phyloP scores from a whole-genome alignment of 2,888 invertebrate species.

The Lasius platythorax region DNA sequence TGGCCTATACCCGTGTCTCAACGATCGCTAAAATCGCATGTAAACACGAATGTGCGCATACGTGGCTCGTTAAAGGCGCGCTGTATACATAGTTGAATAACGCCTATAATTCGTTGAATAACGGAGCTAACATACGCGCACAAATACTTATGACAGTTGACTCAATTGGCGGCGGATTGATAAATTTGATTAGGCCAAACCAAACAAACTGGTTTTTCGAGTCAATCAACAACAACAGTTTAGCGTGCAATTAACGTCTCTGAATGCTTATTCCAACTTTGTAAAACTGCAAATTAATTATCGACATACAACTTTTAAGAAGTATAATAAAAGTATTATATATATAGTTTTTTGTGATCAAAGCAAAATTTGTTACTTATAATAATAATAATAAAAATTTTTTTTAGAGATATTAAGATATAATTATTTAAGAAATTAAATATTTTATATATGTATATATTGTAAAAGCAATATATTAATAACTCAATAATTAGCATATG shows the following conservation, averaged over 20 bases:
- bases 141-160: constrained; percentile 58
- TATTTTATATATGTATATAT: too few relatives aligned
- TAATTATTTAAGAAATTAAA: neutral
- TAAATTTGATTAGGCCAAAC: constrained; percentile 61
- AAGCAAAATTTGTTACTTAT: neutral
- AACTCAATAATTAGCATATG: too few relatives aligned
- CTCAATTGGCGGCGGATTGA: constrained; percentile 61
- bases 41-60: constrained; percentile 55
- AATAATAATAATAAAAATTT: neutral
- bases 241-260: constrained; percentile 4
- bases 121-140: constrained; percentile 11
- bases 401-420: neutral
- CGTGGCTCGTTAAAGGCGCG: constrained; percentile 63
- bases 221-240: neutral
- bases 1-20: constrained; percentile 45
- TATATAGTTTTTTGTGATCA: neutral
- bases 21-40: constrained; percentile 40
- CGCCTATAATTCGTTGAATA: constrained; percentile 31
- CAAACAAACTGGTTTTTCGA: constrained; percentile 42
- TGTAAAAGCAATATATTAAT: neutral
- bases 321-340: neutral
- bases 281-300: constrained; percentile 17
- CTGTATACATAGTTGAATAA: constrained; percentile 64
- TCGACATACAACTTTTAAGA: neutral
- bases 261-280: neutral